phyloP scores from a whole-genome alignment of 2,113 vertebrate genomes.

The Clarias batrachus region DNA sequence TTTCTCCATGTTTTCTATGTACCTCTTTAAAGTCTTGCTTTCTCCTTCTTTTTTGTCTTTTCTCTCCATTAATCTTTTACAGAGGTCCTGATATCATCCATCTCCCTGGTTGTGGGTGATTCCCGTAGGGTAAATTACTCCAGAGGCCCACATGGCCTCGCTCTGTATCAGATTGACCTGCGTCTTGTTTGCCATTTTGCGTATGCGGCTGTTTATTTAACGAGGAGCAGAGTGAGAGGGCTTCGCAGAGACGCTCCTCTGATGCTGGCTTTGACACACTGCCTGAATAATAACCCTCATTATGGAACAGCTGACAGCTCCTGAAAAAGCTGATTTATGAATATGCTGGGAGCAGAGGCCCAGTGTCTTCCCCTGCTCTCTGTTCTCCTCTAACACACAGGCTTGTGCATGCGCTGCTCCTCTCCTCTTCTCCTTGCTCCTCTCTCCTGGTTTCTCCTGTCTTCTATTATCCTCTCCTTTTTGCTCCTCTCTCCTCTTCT shows the following conservation, averaged over 20 bases:
- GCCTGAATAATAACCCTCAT: constrained; percentile 99
- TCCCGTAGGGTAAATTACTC: constrained; percentile 98
- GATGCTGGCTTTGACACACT: constrained; percentile 99
- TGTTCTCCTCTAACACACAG: constrained; percentile 53
- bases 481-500: neutral
- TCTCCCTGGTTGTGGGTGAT: constrained; percentile 87
- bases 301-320: constrained; percentile 96
- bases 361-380: constrained; percentile 67
- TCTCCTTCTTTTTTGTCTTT: constrained; percentile 36
- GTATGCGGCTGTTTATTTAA: constrained; percentile 99
- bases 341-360: constrained; percentile 83
- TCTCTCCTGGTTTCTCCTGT: neutral
- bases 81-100: constrained; percentile 90
- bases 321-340: constrained; percentile 99
- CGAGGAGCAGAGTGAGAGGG: constrained; percentile 98
- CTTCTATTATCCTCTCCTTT: neutral
- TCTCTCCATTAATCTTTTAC: constrained; percentile 81
- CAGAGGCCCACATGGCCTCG: constrained; percentile 92
- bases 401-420: neutral
- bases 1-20: constrained; percentile 26
- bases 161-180: constrained; percentile 98
- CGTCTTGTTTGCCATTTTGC: constrained; percentile 99
- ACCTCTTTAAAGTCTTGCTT: constrained; percentile 44
- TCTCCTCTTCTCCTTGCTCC: neutral
- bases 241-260: constrained; percentile 92